Evolutionary conservation across 92 coral and sea anemone species (phyloP), one percentile per base, ranked within the genome.

Genomic region (Epizoanthus illoricatus): DNA sequence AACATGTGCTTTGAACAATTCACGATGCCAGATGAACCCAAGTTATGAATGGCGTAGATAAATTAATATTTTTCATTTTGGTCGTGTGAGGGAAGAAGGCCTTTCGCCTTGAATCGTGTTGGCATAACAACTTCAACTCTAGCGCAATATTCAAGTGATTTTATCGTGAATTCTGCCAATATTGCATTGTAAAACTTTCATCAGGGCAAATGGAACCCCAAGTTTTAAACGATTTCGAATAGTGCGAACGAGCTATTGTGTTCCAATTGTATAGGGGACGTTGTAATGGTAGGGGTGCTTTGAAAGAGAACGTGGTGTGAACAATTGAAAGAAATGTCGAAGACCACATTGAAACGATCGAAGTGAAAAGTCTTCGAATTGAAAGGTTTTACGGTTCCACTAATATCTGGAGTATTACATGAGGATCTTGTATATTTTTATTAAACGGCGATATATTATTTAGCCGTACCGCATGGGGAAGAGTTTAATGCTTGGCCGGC

Each of bases 41-140:
- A 43, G 7, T 78, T 39, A 63, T 78, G 71, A 78, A 63, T 64
- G 82, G 71, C 82, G 71, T 16, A 78, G 69, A 63, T 2, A 62
- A 59, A 75, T 61, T 78, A 20, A 75, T 75, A 68, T 60, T 78
- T 78, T 78, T 78, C 60, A 41, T 10, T 78, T 41, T n/a, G 56
- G 36, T 28, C 56, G 40, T 23, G 19, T 4, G 42, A 43, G 40
- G 82, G 5, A 11, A 9, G 43, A 40, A 63, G 72, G 71, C 82
- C 71, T 23, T 78, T 78, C 64, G 18, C 40, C 54, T 28, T 45
- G 42, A 19, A 19, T 42, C 41, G 55, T 78, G 82, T 78, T 78
- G 82, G 82, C 82, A 78, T 78, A 78, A 78, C 82, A 78, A 78
- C 82, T 78, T 20, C 33, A 78, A 2, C 58, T 45, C 82, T 78